A percentile compares a stretch with the other conserved stretches of the same genome.
phyloP scores from a whole-genome alignment of 2,797 vertebrate species.

The Oreochromis mossambicus region DNA sequence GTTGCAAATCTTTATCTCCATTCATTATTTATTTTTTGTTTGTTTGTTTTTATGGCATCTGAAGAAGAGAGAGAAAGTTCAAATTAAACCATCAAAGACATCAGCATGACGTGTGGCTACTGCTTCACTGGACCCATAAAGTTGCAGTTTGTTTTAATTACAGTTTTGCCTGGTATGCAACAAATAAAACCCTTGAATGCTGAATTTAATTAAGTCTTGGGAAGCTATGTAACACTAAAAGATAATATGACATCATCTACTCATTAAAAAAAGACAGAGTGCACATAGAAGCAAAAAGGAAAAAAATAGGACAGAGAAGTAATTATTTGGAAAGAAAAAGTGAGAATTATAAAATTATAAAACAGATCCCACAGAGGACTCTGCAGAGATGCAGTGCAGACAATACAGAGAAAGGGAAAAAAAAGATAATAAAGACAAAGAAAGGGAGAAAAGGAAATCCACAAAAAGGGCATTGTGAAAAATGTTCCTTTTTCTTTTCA shows the following conservation, averaged over 20 bases:
- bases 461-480: conserved; percentile 21
- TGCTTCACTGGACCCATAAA: background rate
- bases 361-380: background rate
- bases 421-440: background rate
- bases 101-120: background rate
- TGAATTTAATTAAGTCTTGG: background rate
- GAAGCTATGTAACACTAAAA: background rate
- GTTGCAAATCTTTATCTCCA: background rate
- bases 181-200: background rate
- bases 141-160: background rate
- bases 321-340: background rate
- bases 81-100: background rate
- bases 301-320: background rate
- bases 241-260: background rate
- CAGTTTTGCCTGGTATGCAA: background rate
- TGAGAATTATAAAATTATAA: conserved; percentile 2
- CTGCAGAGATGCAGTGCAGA: background rate
- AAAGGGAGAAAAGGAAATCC: conserved; percentile 3
- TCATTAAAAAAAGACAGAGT: background rate
- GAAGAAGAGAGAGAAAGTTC: background rate
- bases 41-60: background rate
- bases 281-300: background rate
- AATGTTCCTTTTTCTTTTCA: conserved; percentile 4
- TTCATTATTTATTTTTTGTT: background rate
- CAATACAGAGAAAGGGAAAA: background rate